Conservation (phyloP, 1,140 invertebrate genomes). For the Magallana gigas region DNA sequence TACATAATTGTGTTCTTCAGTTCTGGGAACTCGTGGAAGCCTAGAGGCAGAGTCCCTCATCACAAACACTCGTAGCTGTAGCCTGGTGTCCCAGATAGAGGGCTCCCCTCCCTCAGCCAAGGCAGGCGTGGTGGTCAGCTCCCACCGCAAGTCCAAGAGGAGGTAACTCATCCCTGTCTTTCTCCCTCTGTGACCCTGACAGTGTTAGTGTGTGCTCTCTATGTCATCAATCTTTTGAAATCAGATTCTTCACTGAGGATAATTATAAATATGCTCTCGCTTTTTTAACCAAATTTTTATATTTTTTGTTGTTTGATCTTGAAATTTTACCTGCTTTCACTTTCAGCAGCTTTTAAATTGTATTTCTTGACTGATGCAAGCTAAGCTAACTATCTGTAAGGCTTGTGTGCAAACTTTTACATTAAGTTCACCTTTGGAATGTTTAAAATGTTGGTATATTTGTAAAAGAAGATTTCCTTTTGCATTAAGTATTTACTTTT, state of each 20-base stretch:
- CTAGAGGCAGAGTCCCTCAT: conserved; percentile 66
- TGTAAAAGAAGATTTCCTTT: no score
- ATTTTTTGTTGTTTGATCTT: not conserved
- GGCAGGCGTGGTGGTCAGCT: conserved; percentile 94
- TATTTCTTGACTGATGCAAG: not conserved
- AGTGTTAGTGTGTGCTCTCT: not conserved
- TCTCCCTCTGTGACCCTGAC: not conserved
- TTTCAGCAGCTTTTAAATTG: not conserved
- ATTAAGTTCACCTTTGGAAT: no score
- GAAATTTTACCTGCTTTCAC: not conserved
- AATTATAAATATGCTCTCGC: not conserved
- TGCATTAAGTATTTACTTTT: no score
- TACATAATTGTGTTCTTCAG: conserved; percentile 32
- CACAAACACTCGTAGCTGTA: conserved; percentile 72
- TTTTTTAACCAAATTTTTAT: not conserved
- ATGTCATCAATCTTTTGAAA: not conserved
- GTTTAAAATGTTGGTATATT: no score
- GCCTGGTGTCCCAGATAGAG: conserved; percentile 74
- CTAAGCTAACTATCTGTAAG: not conserved
- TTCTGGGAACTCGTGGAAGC: conserved; percentile 73
- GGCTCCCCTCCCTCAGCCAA: conserved; percentile 77
- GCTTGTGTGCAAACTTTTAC: no score
- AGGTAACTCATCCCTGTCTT: conserved; percentile 81
- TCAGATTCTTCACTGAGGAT: not conserved
- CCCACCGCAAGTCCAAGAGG: conserved; percentile 91